Conservation (phyloP, 2,113 vertebrate genomes). For the Lophochroa leadbeateri region DNA sequence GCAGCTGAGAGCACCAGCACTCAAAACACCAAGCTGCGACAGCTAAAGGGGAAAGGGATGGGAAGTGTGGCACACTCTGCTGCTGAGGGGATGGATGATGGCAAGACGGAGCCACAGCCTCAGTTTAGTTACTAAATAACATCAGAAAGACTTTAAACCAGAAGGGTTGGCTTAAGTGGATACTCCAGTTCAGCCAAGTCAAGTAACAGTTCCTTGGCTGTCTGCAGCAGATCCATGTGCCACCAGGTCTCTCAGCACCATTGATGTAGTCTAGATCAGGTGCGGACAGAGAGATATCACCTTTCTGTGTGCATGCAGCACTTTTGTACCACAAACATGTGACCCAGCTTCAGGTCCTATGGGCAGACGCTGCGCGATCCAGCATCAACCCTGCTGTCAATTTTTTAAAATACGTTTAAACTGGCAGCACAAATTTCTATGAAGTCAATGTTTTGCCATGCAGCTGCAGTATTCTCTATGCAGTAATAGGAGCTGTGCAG, state of each 20-base stretch:
- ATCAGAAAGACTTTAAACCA: neutral
- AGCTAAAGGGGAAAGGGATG: neutral
- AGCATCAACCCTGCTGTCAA: neutral
- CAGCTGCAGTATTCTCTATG: neutral
- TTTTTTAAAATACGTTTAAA: neutral
- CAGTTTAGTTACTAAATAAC: neutral
- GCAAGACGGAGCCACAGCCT: rapidly evolving
- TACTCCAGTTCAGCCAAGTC: neutral
- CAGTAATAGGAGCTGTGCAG: neutral
- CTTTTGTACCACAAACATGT: rapidly evolving
- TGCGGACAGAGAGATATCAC: neutral
- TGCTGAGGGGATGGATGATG: neutral
- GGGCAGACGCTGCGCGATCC: neutral
- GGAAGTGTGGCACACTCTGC: rapidly evolving
- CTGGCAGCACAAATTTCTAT: neutral
- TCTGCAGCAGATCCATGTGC: rapidly evolving
- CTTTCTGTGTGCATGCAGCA: neutral
- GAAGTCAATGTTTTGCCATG: neutral
- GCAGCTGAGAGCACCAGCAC: no score
- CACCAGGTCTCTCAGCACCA: neutral
- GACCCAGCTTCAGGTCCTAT: neutral
- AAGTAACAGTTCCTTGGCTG: neutral
- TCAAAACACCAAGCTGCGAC: rapidly evolving
- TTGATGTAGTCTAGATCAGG: neutral
- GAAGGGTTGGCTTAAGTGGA: rapidly evolving